Conservation (phyloP, 2,797 vertebrate species). For the Ficedula albicollis region DNA sequence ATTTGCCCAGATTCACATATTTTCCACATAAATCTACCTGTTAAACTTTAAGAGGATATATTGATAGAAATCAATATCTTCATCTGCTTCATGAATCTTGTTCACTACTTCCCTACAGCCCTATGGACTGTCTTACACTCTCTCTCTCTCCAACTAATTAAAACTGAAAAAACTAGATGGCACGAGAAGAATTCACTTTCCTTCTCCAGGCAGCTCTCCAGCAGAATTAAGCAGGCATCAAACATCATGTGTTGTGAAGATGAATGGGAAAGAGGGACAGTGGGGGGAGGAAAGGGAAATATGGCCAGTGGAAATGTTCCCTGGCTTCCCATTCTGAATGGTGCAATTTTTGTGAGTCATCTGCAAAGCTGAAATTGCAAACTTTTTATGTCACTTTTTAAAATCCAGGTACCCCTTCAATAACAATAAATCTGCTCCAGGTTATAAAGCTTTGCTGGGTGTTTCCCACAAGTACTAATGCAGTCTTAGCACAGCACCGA, state of each 20-base stretch:
- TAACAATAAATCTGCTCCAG: background rate
- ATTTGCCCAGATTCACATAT: background rate
- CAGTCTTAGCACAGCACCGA: background rate
- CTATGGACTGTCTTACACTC: background rate
- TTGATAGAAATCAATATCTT: background rate
- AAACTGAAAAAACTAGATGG: slow-evolving; percentile 25
- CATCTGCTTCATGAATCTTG: background rate
- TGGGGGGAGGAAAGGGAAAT: background rate
- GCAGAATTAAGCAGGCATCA: slow-evolving; percentile 27
- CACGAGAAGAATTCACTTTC: background rate
- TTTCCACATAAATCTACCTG: background rate
- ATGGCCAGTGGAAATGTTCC: background rate
- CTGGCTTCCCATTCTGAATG: background rate
- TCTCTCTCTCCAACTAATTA: slow-evolving; percentile 18
- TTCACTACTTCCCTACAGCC: background rate
- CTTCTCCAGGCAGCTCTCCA: slow-evolving; percentile 56
- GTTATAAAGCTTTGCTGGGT: background rate
- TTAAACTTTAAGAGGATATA: background rate
- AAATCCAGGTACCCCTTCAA: background rate
- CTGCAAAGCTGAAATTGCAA: background rate
- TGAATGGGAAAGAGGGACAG: background rate
- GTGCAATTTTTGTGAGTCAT: background rate
- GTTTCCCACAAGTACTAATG: background rate
- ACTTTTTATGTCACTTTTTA: background rate
- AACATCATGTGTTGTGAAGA: slow-evolving; percentile 17